Evolutionary conservation across 1,140 invertebrate genomes (phyloP), one percentile per base, ranked within the genome.

Genomic region (Scaptomyza pallida): DNA sequence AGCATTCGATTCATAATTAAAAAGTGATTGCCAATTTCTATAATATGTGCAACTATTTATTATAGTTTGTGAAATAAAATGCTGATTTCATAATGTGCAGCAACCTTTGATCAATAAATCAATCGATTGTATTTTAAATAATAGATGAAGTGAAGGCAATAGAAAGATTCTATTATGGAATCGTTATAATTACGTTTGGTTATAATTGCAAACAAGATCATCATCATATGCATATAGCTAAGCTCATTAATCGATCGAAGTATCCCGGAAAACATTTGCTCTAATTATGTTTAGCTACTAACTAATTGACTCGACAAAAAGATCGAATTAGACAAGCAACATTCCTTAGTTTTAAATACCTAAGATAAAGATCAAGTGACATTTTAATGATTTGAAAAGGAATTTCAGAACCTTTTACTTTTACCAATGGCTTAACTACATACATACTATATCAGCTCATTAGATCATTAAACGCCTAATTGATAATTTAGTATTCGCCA

Each of bases 1-100:
- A 81, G 56, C 50, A 80, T 81, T 68, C 54, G 57, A 65, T 82
- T 77, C 48, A 61, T 60, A 78, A 65, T 75, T 61, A 43, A 63
- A 60, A 51, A 55, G 41, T 41, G 63, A 37, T 51, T 44, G 47
- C 16, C 35, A 41, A 65, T 60, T 73, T 56, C 30, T 51, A 63
- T 57, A 48, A 9, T 30, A 30, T 26, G 6, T 26, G 5, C 19
- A 21, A 2, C 2, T 21, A 21, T 21, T 21, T n/a, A n/a, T 21
- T 21, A 21, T 26, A 26, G 23, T 26, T 26, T 44, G 41, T 44
- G 43, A n/a, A n/a, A n/a, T n/a, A 43, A 43, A 43, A 16, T 17
- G 16, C 40, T 43, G 15, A 44, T 19, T 44, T 26, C 23, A 3
- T 19, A 10, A 9, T 19, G 12, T 5, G 16, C 5, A n/a, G 43